A percentile compares a stretch with the other conserved stretches of the same genome.
Conservation (phyloP, 2,113 vertebrate genomes). For the Nycticorax nycticorax region DNA sequence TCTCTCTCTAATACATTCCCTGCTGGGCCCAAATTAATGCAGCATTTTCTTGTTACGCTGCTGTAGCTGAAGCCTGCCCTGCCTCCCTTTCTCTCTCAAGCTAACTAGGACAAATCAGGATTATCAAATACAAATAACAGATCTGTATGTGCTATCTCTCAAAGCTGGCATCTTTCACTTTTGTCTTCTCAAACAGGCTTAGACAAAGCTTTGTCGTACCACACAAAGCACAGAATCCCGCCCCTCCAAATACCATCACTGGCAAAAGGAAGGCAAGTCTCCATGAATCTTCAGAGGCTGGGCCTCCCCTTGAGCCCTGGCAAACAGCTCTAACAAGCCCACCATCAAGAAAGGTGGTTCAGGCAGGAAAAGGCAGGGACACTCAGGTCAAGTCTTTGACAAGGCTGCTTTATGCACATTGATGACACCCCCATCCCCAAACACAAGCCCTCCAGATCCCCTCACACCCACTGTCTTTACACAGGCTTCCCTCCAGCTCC, state of each 20-base stretch:
- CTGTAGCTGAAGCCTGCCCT: neutral
- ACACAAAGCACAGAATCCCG: neutral
- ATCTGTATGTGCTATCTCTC: neutral
- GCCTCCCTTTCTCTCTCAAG: neutral
- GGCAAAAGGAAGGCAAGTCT: neutral
- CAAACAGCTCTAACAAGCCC: neutral
- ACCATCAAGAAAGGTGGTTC: neutral
- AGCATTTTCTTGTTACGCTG: conserved; percentile 10
- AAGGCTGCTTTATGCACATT: neutral
- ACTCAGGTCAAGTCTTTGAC: neutral
- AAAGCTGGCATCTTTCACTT: conserved; percentile 11
- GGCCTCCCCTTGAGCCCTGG: neutral
- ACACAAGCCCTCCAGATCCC: neutral
- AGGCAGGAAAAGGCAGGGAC: neutral
- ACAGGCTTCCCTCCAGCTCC: neutral
- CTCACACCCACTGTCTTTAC: neutral
- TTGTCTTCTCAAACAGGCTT: neutral
- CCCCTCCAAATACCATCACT: neutral
- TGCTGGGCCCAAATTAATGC: conserved; percentile 49
- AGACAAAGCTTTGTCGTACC: neutral
- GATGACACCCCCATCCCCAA: neutral
- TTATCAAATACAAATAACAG: conserved; percentile 17
- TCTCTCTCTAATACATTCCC: conserved; percentile 27
- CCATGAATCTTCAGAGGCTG: neutral
- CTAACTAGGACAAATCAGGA: conserved; percentile 48